Evolutionary conservation across 2,888 invertebrate genomes (phyloP), one percentile per base, ranked within the genome.

Genomic region (Ectemnius continuus): DNA sequence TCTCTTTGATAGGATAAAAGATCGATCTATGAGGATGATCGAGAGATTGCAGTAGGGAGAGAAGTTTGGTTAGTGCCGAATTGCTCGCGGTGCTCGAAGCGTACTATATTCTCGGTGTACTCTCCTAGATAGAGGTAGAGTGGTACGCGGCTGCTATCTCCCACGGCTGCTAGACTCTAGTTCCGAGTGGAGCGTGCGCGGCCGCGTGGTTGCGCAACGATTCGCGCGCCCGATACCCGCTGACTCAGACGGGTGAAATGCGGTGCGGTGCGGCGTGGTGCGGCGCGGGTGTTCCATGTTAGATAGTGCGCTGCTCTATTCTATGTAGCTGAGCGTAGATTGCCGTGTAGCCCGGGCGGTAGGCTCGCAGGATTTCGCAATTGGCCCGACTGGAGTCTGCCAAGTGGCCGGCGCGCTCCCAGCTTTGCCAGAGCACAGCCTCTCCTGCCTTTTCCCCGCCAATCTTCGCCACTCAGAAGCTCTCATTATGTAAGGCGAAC

Each of bases 231-330:
- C 62, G 73, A 75, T 66, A 68, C 73, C 11, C 36, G 83, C 78
- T 85, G 86, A 86, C 80, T 85, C 85, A 86, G 86, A 47, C 74
- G 70, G 81, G 80, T 86, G 84, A 85, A 86, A 84, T 81, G 86
- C 79, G 68, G 75, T 82, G 80, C 85, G 85, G 85, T 3, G 20
- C 20, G 2, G 20, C 20, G 20, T 2, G 2, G 20, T 2, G 20
- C 20, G 2, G 75, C 83, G 80, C 85, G 85, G 85, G 84, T 85
- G 85, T 82, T 81, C 78, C 75, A 52, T 6, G 52, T 52, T 52
- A 13, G 4, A 52, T 13, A 36, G 36, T 36, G 64, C 47, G 26
- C 72, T 8, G 23, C 56, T 28, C 18, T 46, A 61, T 61, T 61
- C 57, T 18, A 57, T 61, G 70, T 71, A 64, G 57, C 61, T 36